Evolutionary conservation across 2,113 vertebrate species (phyloP).

Genomic region (Tor tambroides): DNA sequence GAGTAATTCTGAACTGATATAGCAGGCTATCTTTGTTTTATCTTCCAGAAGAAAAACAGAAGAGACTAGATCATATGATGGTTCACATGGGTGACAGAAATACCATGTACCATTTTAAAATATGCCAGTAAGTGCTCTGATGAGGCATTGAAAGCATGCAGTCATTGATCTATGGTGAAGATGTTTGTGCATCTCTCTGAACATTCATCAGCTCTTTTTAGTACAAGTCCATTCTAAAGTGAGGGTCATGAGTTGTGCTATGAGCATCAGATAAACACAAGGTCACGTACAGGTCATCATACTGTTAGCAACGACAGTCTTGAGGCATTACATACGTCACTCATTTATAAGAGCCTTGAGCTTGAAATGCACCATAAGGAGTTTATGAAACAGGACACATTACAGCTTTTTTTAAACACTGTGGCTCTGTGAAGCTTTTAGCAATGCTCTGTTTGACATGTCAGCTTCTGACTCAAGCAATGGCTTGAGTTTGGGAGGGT

Average conservation of each 20-base stretch:
- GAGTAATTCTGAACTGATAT: neutral
- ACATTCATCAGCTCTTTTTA: neutral
- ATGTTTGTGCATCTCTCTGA: neutral
- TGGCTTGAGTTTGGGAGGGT: neutral
- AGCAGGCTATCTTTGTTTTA: neutral
- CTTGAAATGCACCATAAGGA: neutral
- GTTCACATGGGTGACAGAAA: conserved; percentile 2
- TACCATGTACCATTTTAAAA: neutral
- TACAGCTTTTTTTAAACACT: neutral
- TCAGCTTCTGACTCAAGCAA: neutral
- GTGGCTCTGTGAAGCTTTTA: neutral
- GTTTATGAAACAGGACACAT: neutral
- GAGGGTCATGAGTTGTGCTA: neutral
- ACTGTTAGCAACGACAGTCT: neutral
- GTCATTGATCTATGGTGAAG: neutral
- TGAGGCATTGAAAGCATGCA: neutral
- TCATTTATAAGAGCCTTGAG: neutral
- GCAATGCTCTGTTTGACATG: neutral
- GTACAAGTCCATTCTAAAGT: conserved; percentile 45
- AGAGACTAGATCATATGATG: neutral
- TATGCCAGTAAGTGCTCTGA: neutral
- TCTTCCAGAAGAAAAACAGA: neutral
- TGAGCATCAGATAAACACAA: conserved; percentile 23
- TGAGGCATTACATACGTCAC: neutral
- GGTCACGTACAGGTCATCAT: neutral